These are phyloP conservation scores for Sarcophaga rosellei DNA, from an alignment of 2,888 invertebrate genomes.

Conservation along the genomic window DNA sequence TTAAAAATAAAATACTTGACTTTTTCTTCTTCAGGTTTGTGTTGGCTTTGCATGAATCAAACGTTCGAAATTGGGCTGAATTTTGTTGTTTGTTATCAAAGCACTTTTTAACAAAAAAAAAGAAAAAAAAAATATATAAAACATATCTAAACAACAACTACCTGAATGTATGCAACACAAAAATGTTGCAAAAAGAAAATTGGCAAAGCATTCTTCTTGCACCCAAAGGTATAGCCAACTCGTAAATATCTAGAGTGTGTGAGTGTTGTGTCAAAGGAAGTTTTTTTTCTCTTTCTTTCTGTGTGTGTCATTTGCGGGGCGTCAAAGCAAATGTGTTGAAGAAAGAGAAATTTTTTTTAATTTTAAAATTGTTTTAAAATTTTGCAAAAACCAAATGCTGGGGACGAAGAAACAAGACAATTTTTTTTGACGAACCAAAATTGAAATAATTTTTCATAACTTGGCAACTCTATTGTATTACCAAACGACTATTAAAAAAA, in stretches of 20 bases:
- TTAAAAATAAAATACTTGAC: constrained; percentile 45
- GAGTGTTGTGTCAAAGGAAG: constrained; percentile 18
- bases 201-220: constrained; percentile 28
- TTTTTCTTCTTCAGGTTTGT: constrained; percentile 11
- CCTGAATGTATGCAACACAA: constrained; percentile 28
- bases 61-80: constrained; percentile 32
- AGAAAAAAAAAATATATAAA: constrained; percentile 34
- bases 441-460: too few species aligned
- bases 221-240: constrained; percentile 24
- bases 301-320: neutral
- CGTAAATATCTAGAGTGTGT: neutral
- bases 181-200: constrained; percentile 11
- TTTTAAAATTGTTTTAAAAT: too few species aligned
- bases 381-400: too few species aligned
- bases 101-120: constrained; percentile 34
- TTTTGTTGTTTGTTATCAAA: constrained; percentile 36
- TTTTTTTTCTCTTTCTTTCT: neutral
- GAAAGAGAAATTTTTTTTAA: too few species aligned
- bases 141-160: constrained; percentile 20
- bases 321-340: neutral
- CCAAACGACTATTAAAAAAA: too few species aligned
- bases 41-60: constrained; percentile 17
- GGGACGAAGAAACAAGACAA: too few species aligned
- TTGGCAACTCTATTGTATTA: too few species aligned
- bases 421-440: too few species aligned